phyloP scores from a whole-genome alignment of 1,140 invertebrate genomes.

The Pogonognathellus flavescens region DNA sequence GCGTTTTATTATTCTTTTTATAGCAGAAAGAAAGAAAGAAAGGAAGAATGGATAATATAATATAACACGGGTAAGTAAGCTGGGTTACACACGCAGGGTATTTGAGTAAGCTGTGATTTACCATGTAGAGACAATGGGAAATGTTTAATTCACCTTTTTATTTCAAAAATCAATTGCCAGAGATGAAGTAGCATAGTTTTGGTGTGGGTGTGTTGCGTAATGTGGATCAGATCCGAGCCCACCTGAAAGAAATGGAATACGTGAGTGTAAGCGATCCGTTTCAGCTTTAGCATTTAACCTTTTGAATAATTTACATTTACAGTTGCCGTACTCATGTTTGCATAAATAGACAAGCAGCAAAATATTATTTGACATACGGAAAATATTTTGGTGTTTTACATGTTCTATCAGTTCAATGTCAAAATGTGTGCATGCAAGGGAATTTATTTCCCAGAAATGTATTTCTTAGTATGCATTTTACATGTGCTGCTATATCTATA shows the following conservation, averaged over 20 bases:
- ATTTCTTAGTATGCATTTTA: background rate
- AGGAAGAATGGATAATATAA: no score
- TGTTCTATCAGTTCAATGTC: slow-evolving; percentile 5
- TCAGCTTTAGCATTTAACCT: background rate
- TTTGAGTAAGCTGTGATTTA: no score
- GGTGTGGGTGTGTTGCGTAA: no score
- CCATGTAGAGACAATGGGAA: no score
- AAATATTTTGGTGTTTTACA: background rate
- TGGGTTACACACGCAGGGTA: no score
- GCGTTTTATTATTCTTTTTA: no score
- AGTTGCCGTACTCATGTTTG: background rate
- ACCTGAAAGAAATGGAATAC: background rate
- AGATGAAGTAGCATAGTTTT: no score
- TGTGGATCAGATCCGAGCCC: no score
- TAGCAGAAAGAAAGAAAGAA: no score
- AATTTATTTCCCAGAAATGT: background rate
- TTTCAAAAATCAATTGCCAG: no score
- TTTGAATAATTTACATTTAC: slow-evolving; percentile 38
- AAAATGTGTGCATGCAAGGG: background rate
- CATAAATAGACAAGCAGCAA: background rate
- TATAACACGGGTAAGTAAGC: no score
- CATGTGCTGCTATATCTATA: background rate
- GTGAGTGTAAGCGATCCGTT: background rate
- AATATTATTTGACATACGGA: slow-evolving; percentile 22
- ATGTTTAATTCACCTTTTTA: no score